Evolutionary conservation across 2,797 vertebrate species (phyloP), one percentile per base, ranked within the genome.

Genomic region (Enteromius argenteus): DNA sequence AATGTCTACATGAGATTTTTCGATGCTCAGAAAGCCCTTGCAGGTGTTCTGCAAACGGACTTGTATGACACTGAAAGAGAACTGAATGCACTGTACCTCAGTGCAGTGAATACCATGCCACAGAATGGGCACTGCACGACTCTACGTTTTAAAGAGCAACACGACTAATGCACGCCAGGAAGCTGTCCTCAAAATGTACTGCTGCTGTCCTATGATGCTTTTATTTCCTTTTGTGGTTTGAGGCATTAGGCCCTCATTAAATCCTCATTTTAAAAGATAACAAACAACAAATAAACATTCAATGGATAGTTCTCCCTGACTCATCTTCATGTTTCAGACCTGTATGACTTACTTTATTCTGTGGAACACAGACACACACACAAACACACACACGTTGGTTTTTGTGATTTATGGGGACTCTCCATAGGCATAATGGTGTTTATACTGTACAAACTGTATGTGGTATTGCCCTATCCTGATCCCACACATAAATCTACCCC

Each of bases 191-290:
- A 51, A 39, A 85, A 62, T 84, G 77, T 80, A 27, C 53, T 23
- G 42, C 56, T 83, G 23, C 75, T 42, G 80, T 90, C 87, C 90
- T 85, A 72, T 90, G 90, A 91, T 90, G 88, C 91, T 91, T 88
- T 60, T 80, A 86, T 87, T 83, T 11, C 80, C 39, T 81, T 1
- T 82, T 74, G 77, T 89, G 86, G 89, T 27, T n/a, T 35, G 35
- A 87, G 90, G 89, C 88, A 89, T 90, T 89, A 89, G 88, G 87
- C 87, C 83, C 69, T 27, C 10, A 69, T 23, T 62, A 62, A 30
- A 14, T 49, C 42, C 3, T 10, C 5, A 32, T 49, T 32, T 79
- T 46, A 66, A n/a, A 79, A 9, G 5, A 42, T 62, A 37, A 62
- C 56, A 44, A 56, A 42, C 15, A 78, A 32, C 13, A 64, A 62